A percentile compares a stretch with the other conserved stretches of the same genome.
phyloP scores from a whole-genome alignment of 30 jellyfish, hydroid and myxozoan genomes.

The Mastigias papua region DNA sequence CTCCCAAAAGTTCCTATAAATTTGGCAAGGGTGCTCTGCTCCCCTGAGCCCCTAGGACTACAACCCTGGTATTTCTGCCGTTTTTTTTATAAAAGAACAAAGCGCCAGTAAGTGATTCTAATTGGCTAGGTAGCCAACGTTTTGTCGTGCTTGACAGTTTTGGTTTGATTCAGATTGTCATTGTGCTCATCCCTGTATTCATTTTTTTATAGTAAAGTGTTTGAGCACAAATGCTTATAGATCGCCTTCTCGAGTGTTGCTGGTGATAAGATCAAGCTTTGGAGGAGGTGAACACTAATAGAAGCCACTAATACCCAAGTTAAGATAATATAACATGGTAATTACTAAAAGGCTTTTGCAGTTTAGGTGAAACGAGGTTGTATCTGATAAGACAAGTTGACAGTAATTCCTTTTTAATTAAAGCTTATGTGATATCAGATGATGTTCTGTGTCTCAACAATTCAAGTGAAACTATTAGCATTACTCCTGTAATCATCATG shows the following conservation, averaged over 20 bases:
- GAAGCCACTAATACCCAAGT: conserved; percentile 30
- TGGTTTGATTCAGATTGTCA: neutral
- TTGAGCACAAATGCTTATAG: neutral
- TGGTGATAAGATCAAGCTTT: neutral
- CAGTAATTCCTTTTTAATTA: conserved; percentile 49
- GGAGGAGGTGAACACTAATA: neutral
- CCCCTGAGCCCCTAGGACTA: too few species aligned
- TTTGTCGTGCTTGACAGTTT: neutral
- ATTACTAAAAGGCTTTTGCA: conserved; percentile 9
- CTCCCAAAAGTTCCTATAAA: too few species aligned
- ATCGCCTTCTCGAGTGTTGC: neutral
- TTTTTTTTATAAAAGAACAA: too few species aligned
- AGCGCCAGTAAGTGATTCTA: neutral
- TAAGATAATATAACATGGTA: conserved; percentile 21
- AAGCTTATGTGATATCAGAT: conserved; percentile 23
- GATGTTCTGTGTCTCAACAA: conserved; percentile 7
- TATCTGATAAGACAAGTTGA: conserved; percentile 15
- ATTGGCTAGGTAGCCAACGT: neutral
- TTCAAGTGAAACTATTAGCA: neutral
- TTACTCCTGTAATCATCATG: neutral
- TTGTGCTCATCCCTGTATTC: neutral
- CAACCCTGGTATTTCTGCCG: neutral
- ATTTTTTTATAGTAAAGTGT: neutral
- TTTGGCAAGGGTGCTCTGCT: too few species aligned
- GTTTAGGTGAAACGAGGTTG: neutral